phyloP scores from a whole-genome alignment of 2,113 vertebrate species.

The Saccopteryx leptura region DNA sequence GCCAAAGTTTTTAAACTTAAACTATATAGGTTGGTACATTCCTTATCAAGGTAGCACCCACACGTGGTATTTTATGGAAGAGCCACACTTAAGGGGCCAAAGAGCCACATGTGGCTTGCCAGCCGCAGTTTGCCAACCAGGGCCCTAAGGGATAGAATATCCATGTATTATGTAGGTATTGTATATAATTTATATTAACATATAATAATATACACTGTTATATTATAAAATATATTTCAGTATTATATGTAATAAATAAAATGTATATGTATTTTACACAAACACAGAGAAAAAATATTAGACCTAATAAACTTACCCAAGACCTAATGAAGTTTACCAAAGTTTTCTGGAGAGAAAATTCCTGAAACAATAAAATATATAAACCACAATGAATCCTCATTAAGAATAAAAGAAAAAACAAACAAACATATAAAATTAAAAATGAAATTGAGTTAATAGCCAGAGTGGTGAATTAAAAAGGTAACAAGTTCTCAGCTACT shows the following conservation, averaged over 20 bases:
- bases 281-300: neutral
- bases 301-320: neutral
- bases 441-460: neutral
- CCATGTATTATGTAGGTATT: neutral
- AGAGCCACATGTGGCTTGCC: no score
- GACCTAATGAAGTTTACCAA: neutral
- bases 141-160: neutral
- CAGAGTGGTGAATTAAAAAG: neutral
- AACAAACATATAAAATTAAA: neutral
- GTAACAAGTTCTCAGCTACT: neutral
- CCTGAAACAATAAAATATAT: neutral
- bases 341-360: conserved; percentile 28
- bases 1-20: no score
- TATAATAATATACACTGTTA: neutral
- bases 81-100: no score
- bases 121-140: no score
- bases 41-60: no score
- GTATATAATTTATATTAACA: neutral
- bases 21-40: no score
- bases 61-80: no score
- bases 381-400: neutral
- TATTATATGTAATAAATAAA: neutral
- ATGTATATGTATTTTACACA: neutral
- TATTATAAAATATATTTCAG: neutral
- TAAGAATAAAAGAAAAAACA: neutral